Evolutionary conservation across 2,797 vertebrate genomes (phyloP), one percentile per base, ranked within the genome.

Genomic region (Micromesistius poutassou): DNA sequence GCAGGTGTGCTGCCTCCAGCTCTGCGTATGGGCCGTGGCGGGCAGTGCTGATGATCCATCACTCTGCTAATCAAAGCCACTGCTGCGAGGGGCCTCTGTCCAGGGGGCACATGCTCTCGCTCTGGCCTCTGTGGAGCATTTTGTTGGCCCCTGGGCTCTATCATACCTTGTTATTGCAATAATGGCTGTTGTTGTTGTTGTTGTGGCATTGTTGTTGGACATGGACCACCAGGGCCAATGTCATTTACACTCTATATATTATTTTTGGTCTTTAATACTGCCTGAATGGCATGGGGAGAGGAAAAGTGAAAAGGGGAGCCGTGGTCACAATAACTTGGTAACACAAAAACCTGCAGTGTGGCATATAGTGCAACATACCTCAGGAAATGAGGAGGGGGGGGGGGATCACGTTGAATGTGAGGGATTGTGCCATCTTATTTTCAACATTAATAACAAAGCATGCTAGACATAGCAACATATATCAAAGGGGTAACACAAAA

Each of bases 1-100:
- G 62, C 62, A 68, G 62, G 62, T 68, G 62, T 28, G 62, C 9
- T 68, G 25, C 62, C 62, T 68, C n/a, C 62, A 68, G 62, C 62
- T 12, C 62, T 28, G 62, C 62, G 25, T 28, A 68, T 28, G 62
- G n/a, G 25, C 14, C 3, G 62, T 3, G 25, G n/a, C 25, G 62
- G 10, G n/a, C 3, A 68, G n/a, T 28, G 62, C 10, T 68, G 62
- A 19, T 4, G 62, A 68, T 68, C 25, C 62, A 28, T 68, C 62
- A 68, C 62, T 62, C 22, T 28, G 25, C 62, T 68, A 28, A 68
- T 68, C 62, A 68, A 68, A 28, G 9, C 62, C 62, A 28, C 62
- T 28, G 22, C 55, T 3, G 22, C 1, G 19, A 62, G 55, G 5
- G 55, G n/a, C 22, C 22, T 7, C 55, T 62, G 55, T 25, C 55